A percentile compares a stretch with the other conserved stretches of the same genome.
phyloP scores from a whole-genome alignment of 2,113 vertebrate genomes.

The Eudyptes chrysolophus region DNA sequence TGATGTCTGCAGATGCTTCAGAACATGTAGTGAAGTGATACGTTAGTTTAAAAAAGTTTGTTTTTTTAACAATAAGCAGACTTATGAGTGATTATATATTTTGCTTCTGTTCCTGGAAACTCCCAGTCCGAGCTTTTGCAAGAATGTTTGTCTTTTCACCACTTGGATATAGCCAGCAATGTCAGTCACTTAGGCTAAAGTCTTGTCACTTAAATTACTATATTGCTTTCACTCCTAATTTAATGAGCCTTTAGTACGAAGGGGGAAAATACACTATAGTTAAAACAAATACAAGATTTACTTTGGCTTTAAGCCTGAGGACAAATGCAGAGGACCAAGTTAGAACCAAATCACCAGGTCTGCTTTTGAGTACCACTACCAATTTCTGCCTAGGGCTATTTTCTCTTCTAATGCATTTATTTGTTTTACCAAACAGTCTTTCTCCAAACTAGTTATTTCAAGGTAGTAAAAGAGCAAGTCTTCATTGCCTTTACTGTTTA shows the following conservation, averaged over 20 bases:
- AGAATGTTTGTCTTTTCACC: background rate
- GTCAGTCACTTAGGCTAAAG: fast-evolving
- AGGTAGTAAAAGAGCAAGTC: background rate
- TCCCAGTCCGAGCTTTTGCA: background rate
- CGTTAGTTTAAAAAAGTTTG: background rate
- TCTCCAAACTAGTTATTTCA: constrained; percentile 6
- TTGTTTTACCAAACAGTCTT: background rate
- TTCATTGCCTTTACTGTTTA: background rate
- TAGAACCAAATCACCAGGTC: background rate
- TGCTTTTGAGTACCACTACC: background rate
- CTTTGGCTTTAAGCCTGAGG: background rate
- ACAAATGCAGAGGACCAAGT: background rate
- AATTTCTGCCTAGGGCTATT: background rate
- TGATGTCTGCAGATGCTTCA: background rate
- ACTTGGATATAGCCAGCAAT: background rate
- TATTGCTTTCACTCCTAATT: background rate
- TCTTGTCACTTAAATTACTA: background rate
- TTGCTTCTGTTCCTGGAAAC: background rate
- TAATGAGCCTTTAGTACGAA: background rate
- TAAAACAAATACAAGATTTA: background rate
- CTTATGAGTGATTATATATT: background rate
- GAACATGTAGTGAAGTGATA: background rate
- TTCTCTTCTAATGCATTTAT: background rate
- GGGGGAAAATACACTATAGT: fast-evolving
- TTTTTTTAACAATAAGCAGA: background rate